A percentile compares a stretch with the other conserved stretches of the same genome.
These are phyloP conservation scores for Lucifuga dentata DNA, from an alignment of 2,113 vertebrate species.

Conservation along the genomic window DNA sequence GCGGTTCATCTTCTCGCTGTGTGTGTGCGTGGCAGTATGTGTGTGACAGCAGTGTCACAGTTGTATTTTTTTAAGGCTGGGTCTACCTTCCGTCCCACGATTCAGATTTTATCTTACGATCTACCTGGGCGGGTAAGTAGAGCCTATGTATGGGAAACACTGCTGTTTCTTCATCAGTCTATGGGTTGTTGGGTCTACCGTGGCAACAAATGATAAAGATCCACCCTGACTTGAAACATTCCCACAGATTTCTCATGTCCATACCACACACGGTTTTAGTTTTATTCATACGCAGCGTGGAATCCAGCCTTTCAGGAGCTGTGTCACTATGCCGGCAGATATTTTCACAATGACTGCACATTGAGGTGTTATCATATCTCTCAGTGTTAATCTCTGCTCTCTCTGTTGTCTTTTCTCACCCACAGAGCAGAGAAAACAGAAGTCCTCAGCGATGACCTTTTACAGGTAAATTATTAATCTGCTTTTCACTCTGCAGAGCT, in stretches of 20 bases:
- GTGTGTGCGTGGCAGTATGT: no score
- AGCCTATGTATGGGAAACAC: no score
- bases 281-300: not conserved
- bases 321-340: not conserved
- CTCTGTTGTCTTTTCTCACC: constrained; percentile 71
- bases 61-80: no score
- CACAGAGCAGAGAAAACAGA: constrained; percentile 98
- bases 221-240: constrained; percentile 29
- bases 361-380: not conserved
- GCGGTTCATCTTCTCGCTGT: no score
- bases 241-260: constrained; percentile 12
- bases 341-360: constrained; percentile 15
- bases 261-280: constrained; percentile 1
- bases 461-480: constrained; percentile 89
- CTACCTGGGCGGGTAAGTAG: no score
- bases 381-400: constrained; percentile 48
- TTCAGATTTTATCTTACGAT: no score
- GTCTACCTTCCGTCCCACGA: no score
- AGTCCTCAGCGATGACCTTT: constrained; percentile 97
- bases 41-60: no score
- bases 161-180: not conserved
- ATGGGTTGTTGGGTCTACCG: not conserved
- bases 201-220: constrained; percentile 29
- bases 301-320: constrained; percentile 32
- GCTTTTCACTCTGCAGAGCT: not conserved